These are phyloP conservation scores for Trissonchulus latispiculum DNA, from an alignment of 2,888 invertebrate species.

Conservation along the genomic window DNA sequence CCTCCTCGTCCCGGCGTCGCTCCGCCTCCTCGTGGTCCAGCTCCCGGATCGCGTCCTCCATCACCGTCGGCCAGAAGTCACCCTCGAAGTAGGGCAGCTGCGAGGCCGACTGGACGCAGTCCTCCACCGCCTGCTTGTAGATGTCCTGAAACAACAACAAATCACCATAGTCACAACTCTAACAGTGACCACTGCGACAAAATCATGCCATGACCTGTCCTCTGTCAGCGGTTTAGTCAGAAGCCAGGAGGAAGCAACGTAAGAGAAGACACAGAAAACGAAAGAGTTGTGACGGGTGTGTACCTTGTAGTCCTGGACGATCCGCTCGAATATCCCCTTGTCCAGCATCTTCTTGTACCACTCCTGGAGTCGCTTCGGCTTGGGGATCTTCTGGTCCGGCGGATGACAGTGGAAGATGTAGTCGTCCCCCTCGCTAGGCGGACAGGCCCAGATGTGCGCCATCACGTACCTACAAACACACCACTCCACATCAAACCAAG, in stretches of 20 bases:
- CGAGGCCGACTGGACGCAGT: conserved; percentile 80
- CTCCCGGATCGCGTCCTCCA: conserved; percentile 98
- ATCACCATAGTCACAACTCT: too few species aligned
- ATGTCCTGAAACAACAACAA: conserved; percentile 41
- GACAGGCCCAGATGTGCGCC: conserved; percentile 99
- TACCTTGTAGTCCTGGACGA: conserved; percentile 95
- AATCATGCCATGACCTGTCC: too few species aligned
- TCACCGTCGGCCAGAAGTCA: conserved; percentile 99
- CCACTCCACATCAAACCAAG: too few species aligned
- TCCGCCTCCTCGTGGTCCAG: conserved; percentile 96
- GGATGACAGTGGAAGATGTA: conserved; percentile 99
- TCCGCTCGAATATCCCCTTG: conserved; percentile 94
- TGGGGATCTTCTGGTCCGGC: conserved; percentile 96
- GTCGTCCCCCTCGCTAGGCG: conserved; percentile 98
- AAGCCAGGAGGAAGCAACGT: too few species aligned
- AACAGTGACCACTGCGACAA: too few species aligned
- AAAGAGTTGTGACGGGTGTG: too few species aligned
- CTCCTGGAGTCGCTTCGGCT: conserved; percentile 95
- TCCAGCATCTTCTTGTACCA: conserved; percentile 99
- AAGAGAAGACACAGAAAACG: too few species aligned
- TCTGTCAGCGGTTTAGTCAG: too few species aligned
- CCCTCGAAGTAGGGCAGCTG: conserved; percentile 96
- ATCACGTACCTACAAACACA: conserved; percentile 72
- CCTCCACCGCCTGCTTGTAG: conserved; percentile 90
- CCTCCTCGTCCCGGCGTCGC: conserved; percentile 79